These are phyloP conservation scores for Sphaeramia orbicularis DNA, from an alignment of 2,797 vertebrate genomes.

Conservation along the genomic window DNA sequence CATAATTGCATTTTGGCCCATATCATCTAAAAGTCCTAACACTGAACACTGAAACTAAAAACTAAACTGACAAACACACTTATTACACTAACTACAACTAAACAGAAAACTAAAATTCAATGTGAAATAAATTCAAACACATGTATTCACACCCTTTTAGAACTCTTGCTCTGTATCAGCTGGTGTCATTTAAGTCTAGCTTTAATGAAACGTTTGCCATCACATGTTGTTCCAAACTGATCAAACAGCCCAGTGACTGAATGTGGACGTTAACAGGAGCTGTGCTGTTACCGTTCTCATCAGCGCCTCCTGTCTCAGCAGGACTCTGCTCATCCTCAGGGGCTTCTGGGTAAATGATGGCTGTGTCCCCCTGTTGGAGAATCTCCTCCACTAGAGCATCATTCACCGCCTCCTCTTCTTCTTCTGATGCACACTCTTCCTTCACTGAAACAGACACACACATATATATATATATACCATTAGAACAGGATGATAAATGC, in stretches of 20 bases:
- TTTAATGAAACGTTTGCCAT: too few relatives aligned
- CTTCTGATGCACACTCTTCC: conserved; percentile 94
- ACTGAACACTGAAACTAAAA: too few relatives aligned
- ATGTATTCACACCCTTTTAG: too few relatives aligned
- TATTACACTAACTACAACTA: too few relatives aligned
- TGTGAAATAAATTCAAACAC: too few relatives aligned
- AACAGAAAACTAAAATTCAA: too few relatives aligned
- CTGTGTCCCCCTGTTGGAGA: conserved; percentile 95
- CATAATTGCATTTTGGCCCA: too few relatives aligned
- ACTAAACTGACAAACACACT: too few relatives aligned
- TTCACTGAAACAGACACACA: conserved; percentile 91
- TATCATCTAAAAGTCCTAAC: too few relatives aligned
- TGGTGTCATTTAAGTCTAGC: too few relatives aligned
- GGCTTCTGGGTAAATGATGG: conserved; percentile 97
- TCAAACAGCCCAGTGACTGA: not conserved
- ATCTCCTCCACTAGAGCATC: conserved; percentile 95
- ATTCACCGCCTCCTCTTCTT: conserved; percentile 90
- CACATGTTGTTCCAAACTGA: not conserved
- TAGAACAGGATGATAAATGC: conserved; percentile 1
- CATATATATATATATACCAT: conserved; percentile 14
- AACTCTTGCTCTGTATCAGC: too few relatives aligned
- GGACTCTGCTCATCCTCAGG: conserved; percentile 97
- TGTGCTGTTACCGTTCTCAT: conserved; percentile 95
- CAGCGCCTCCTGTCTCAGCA: conserved; percentile 91
- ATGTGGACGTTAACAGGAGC: too few relatives aligned